Conservation (phyloP, 2,113 vertebrate species). For the Otus sunia region DNA sequence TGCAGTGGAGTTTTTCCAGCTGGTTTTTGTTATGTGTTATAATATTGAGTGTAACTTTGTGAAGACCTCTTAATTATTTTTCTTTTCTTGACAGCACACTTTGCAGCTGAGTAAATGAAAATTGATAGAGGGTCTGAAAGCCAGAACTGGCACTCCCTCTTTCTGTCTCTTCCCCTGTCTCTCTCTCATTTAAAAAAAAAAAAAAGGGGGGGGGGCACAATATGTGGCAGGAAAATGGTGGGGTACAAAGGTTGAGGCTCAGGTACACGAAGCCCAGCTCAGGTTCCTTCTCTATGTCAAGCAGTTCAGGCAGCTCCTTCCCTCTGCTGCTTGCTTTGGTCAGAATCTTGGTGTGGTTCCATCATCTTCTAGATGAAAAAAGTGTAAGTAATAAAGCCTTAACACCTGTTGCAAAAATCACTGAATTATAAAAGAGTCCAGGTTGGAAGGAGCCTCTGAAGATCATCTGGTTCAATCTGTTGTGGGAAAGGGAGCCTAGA, state of each 20-base stretch:
- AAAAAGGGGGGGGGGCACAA: fast-evolving
- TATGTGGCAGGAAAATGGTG: not conserved
- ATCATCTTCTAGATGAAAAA: not conserved
- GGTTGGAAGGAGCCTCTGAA: not conserved
- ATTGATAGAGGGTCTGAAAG: not conserved
- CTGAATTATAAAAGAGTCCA: not conserved
- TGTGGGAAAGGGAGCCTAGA: not conserved
- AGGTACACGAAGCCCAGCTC: not conserved
- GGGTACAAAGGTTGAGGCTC: not conserved
- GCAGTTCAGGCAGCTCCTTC: not conserved
- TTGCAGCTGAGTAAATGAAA: not conserved
- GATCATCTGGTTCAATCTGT: not conserved
- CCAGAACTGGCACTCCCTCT: not conserved
- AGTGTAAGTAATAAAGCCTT: not conserved
- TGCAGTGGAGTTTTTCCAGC: not conserved
- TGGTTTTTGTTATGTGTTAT: not conserved
- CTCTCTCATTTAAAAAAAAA: not conserved
- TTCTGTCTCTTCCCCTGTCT: no score
- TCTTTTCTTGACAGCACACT: not conserved
- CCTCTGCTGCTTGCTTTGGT: not conserved
- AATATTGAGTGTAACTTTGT: not conserved
- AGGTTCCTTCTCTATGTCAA: not conserved
- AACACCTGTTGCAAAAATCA: not conserved
- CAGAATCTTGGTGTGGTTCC: not conserved
- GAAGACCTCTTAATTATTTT: not conserved